Evolutionary conservation across 2,888 invertebrate species (phyloP).

Genomic region (Sinelater perroti): DNA sequence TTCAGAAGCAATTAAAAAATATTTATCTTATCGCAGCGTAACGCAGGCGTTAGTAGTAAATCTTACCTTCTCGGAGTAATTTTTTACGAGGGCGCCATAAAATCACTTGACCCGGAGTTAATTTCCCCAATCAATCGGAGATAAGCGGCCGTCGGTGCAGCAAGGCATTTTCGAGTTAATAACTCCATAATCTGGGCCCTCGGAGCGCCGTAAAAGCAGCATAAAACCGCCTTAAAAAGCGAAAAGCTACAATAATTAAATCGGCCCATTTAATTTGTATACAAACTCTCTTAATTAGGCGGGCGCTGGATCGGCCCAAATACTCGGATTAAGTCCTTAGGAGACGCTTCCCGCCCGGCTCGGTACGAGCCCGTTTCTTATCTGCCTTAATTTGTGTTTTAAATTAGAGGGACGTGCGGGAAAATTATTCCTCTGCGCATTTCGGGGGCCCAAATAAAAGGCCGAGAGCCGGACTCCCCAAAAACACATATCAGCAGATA

Average conservation of each 20-base stretch:
- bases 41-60: no score
- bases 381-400: conserved; percentile 54
- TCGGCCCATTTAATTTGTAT: conserved; percentile 52
- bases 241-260: conserved; percentile 46
- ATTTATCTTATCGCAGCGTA: no score
- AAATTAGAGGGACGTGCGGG: conserved; percentile 51
- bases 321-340: conserved; percentile 54
- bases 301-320: conserved; percentile 42
- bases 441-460: conserved; percentile 25
- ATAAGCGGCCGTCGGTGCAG: conserved; percentile 5
- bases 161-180: conserved; percentile 20
- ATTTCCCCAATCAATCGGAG: conserved; percentile 5
- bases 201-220: conserved; percentile 34
- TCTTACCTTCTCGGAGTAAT: no score
- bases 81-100: no score
- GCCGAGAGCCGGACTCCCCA: conserved; percentile 32
- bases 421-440: conserved; percentile 43
- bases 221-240: conserved; percentile 33
- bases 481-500: conserved; percentile 36
- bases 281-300: conserved; percentile 51
- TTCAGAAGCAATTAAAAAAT: no score
- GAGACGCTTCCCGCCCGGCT: conserved; percentile 47
- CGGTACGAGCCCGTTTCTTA: conserved; percentile 48
- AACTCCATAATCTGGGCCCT: conserved; percentile 25
- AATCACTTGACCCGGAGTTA: neutral